These are phyloP conservation scores for Bimastos eiseni DNA, from an alignment of 2,888 invertebrate genomes.

Conservation along the genomic window DNA sequence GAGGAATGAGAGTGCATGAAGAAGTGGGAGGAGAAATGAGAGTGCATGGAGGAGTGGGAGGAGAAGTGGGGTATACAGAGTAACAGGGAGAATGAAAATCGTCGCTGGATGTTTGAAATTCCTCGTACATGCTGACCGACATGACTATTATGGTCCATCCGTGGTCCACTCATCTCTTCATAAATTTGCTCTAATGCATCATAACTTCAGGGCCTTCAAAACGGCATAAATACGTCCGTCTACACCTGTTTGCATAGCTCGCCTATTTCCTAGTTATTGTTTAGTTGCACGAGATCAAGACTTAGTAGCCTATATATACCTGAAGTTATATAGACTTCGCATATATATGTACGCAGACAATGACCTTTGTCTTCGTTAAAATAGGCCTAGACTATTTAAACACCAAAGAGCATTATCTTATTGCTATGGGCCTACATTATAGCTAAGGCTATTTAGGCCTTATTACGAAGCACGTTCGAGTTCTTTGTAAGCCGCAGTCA, in stretches of 20 bases:
- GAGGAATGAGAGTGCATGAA: background rate
- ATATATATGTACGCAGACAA: background rate
- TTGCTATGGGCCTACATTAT: background rate
- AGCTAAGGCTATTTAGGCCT: constrained; percentile 3
- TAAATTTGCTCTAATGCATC: background rate
- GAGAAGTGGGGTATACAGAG: background rate
- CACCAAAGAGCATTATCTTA: background rate
- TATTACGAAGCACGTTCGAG: background rate
- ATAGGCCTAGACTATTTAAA: constrained; percentile 13
- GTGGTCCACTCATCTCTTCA: background rate
- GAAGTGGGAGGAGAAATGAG: background rate
- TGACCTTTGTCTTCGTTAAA: constrained; percentile 8
- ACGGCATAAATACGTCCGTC: background rate
- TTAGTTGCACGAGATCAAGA: too few relatives aligned
- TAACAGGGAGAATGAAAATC: background rate
- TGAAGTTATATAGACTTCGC: background rate
- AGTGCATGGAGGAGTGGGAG: background rate
- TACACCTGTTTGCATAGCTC: background rate
- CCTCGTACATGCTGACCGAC: background rate
- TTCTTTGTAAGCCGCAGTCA: constrained; percentile 3
- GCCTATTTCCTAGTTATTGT: background rate
- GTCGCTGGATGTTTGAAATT: background rate
- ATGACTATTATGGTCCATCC: background rate
- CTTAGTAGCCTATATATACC: background rate
- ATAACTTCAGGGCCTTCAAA: background rate